Percentiles rank a stretch among this genome's conserved stretches.
Conservation (phyloP, 1,140 invertebrate genomes). For the Meteorus sp. region DNA sequence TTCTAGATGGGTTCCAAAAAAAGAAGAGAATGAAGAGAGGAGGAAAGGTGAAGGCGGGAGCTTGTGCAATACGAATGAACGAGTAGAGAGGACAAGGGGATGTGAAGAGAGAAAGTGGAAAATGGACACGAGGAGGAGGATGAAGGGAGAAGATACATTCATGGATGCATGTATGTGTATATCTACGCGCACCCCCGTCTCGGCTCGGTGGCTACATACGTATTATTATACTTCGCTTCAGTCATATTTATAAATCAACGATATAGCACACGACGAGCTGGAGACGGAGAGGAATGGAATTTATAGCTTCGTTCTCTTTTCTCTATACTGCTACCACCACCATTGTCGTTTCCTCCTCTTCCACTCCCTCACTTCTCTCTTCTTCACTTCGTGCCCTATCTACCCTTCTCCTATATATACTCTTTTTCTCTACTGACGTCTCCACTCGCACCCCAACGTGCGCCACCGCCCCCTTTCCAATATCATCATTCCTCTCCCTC, state of each 20-base stretch:
- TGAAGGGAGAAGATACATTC: slow-evolving; percentile 13
- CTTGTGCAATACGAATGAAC: too few species aligned
- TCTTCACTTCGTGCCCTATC: too few species aligned
- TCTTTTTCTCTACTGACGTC: neutral
- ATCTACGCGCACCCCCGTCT: slow-evolving; percentile 27
- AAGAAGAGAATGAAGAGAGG: slow-evolving; percentile 22
- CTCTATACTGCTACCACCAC: slow-evolving; percentile 34
- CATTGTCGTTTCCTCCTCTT: slow-evolving; percentile 18
- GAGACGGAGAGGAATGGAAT: slow-evolving; percentile 56
- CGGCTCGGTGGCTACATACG: slow-evolving; percentile 45
- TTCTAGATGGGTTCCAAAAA: too few species aligned
- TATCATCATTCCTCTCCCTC: slow-evolving; percentile 32
- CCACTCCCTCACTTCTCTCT: too few species aligned
- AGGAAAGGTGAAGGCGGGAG: too few species aligned
- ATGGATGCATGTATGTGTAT: slow-evolving; percentile 3
- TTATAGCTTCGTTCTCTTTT: slow-evolving; percentile 59
- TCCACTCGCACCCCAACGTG: slow-evolving; percentile 11
- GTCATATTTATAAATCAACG: slow-evolving; percentile 63
- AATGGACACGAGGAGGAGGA: slow-evolving; percentile 16
- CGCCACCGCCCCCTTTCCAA: slow-evolving; percentile 36
- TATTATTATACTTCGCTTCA: slow-evolving; percentile 61
- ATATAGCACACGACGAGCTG: slow-evolving; percentile 55
- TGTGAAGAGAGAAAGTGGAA: slow-evolving; percentile 1
- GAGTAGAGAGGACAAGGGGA: neutral
- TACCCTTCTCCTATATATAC: neutral